Evolutionary conservation across 1,140 invertebrate genomes (phyloP), one percentile per base, ranked within the genome.

Genomic region (Luehdorfia chinensis): DNA sequence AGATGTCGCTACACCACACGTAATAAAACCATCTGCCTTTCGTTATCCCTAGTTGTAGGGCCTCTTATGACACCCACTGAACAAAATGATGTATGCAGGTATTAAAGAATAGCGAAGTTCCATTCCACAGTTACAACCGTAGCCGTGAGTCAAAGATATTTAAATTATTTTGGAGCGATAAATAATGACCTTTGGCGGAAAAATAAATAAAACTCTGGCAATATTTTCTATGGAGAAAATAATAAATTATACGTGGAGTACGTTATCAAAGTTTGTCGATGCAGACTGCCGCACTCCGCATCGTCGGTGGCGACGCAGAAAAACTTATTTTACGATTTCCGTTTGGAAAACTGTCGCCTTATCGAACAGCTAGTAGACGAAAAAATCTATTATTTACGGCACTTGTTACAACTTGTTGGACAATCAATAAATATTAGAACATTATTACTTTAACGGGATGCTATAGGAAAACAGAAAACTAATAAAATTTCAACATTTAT

Each of bases 301-400:
- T 16, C 8, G 52, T 37, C 51, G 61, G 66, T 62, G 67, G 44
- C 66, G 62, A 67, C 59, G 67, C 50, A 70, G 61, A 75, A 74
- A 81, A 83, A 80, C 73, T 80, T 80, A 75, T 80, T 80, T 80
- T 79, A 84, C 75, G 80, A 83, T 80, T 84, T 84, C 80, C 80
- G 59, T 71, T 73, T 34, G 49, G 46, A 59, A 59, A 65, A 72
- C 41, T 56, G 59, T 65, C 62, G 53, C 50, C 61, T 53, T 67
- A 66, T 71, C 56, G 71, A 70, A 77, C 60, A 65, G 62, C 69
- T 75, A 53, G 53, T 34, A 56, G 58, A 57, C 60, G 69, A 60
- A 66, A 56, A 75, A 77, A 78, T 78, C 56, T 75, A 54, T 83
- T 78, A 83, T 85, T 85, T 85, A 85, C 73, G 51, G 47, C 64